Evolutionary conservation across 2,113 vertebrate species (phyloP).

Genomic region (Campylomormyrus tamandua): DNA sequence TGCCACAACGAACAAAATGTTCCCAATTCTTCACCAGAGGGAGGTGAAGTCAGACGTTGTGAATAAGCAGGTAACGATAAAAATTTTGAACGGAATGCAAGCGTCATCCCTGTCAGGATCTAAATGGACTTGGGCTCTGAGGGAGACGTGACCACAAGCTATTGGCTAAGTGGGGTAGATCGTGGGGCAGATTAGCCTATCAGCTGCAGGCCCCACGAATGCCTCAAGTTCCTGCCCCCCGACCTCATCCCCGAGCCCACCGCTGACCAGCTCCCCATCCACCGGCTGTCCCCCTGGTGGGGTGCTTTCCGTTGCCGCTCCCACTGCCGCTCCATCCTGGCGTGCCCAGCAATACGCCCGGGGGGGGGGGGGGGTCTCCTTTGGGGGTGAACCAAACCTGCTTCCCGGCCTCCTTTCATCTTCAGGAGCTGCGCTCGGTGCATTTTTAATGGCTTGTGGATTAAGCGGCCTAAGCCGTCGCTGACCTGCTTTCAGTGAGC

Average conservation of each 20-base stretch:
- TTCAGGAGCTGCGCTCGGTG: not conserved
- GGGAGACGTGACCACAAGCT: not conserved
- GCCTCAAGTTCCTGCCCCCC: not conserved
- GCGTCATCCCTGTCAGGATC: not conserved
- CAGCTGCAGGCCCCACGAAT: not conserved
- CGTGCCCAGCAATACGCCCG: not conserved
- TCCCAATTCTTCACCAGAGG: not conserved
- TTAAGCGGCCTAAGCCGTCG: not conserved
- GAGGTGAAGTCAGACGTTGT: not conserved
- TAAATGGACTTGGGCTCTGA: not conserved
- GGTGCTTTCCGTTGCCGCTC: not conserved
- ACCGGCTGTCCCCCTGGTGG: not conserved
- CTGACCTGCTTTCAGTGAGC: not conserved
- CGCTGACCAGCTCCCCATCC: not conserved
- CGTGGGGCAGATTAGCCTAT: not conserved
- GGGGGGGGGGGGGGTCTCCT: not conserved
- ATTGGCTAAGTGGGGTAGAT: not conserved
- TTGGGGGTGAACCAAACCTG: not conserved
- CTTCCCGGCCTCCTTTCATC: slow-evolving; percentile 1
- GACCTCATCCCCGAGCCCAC: not conserved
- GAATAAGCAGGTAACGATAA: not conserved
- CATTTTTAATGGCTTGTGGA: slow-evolving; percentile 7
- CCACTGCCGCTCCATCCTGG: not conserved
- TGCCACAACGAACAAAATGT: not conserved
- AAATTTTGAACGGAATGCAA: not conserved